phyloP scores from a whole-genome alignment of 2,113 vertebrate species.

The Hemichromis elongatus region DNA sequence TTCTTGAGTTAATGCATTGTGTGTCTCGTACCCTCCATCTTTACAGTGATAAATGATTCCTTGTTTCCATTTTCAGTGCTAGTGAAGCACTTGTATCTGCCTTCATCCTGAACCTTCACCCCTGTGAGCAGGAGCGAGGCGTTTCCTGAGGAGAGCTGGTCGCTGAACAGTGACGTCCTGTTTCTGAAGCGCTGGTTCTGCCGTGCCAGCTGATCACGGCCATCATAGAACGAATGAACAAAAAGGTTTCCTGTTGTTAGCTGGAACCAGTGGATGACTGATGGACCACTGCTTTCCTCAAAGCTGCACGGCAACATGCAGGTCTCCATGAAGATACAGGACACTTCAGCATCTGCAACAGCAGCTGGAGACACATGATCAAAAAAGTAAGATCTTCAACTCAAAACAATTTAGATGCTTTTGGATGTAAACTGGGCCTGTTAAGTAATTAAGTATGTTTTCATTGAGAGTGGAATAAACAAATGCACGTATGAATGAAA shows the following conservation, averaged over 20 bases:
- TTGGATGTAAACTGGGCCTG: accelerated
- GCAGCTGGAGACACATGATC: neutral
- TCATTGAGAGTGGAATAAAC: neutral
- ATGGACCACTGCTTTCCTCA: neutral
- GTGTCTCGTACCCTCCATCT: neutral
- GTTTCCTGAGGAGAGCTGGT: slow-evolving; percentile 57
- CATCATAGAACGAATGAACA: neutral
- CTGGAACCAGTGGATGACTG: slow-evolving; percentile 64
- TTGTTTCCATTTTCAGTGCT: accelerated
- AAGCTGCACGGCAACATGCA: slow-evolving; percentile 65
- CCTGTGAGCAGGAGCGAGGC: slow-evolving; percentile 62
- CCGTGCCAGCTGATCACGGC: accelerated
- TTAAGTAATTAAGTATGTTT: neutral
- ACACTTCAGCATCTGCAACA: neutral
- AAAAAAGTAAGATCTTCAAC: neutral
- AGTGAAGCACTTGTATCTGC: slow-evolving; percentile 60
- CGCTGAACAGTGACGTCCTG: neutral
- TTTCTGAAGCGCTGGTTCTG: neutral
- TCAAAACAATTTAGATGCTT: accelerated
- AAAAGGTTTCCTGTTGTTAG: accelerated
- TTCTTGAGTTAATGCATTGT: neutral
- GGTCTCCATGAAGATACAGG: slow-evolving; percentile 36
- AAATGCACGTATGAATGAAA: neutral
- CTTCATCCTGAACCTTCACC: slow-evolving; percentile 43
- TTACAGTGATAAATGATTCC: neutral